These are phyloP conservation scores for Harpegnathos saltator DNA, from an alignment of 1,140 invertebrate species.

Conservation along the genomic window DNA sequence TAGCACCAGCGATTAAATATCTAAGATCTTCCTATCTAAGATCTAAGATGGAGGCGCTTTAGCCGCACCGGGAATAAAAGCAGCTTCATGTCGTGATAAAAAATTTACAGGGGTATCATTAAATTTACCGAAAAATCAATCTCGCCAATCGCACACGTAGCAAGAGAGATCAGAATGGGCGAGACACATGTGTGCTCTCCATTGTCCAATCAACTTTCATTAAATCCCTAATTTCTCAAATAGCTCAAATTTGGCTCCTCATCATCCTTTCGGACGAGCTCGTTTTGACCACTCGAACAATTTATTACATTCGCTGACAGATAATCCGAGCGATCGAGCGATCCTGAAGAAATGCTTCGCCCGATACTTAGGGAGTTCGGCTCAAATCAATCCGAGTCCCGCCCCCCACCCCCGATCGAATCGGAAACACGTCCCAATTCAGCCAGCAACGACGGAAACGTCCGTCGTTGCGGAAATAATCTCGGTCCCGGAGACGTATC, in stretches of 20 bases:
- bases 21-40: constrained; percentile 45
- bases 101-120: constrained; percentile 27
- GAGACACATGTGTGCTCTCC: too few relatives aligned
- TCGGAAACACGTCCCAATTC: neutral
- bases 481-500: neutral
- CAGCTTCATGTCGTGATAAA: neutral
- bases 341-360: too few relatives aligned
- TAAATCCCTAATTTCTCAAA: too few relatives aligned
- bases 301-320: too few relatives aligned
- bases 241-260: too few relatives aligned
- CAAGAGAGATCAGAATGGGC: neutral
- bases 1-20: constrained; percentile 19
- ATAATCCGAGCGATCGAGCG: too few relatives aligned
- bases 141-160: neutral
- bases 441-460: neutral
- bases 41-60: constrained; percentile 11
- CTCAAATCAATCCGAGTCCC: too few relatives aligned
- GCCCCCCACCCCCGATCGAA: too few relatives aligned
- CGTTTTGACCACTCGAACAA: too few relatives aligned
- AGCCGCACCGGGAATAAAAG: neutral
- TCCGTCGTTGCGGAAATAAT: neutral
- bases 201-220: too few relatives aligned
- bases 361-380: too few relatives aligned
- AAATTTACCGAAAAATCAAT: neutral
- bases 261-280: too few relatives aligned